These are phyloP conservation scores for Panulirus ornatus DNA, from an alignment of 1,140 invertebrate species.

Conservation along the genomic window DNA sequence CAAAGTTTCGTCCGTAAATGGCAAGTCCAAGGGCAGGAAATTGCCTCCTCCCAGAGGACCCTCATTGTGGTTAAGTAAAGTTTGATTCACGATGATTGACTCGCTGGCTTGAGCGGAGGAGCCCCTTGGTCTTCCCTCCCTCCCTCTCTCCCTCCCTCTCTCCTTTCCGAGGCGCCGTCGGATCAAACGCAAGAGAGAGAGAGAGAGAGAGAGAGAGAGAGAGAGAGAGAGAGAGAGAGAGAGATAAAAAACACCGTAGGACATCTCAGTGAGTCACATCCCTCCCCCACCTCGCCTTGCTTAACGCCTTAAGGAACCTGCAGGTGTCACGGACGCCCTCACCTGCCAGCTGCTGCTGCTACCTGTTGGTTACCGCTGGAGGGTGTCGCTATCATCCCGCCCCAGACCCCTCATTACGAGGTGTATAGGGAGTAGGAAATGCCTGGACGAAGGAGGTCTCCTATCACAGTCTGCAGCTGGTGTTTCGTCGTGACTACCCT, in stretches of 20 bases:
- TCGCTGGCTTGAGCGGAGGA: neutral
- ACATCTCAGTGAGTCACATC: neutral
- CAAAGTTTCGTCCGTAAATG: neutral
- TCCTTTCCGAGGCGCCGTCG: neutral
- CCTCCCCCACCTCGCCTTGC: neutral
- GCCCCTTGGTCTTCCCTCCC: too few relatives aligned
- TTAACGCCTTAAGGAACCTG: too few relatives aligned
- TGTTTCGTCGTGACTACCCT: neutral
- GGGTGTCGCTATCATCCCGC: too few relatives aligned
- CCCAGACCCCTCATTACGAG: too few relatives aligned
- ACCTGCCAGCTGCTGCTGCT: too few relatives aligned
- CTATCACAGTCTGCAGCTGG: neutral
- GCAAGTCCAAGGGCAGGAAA: neutral
- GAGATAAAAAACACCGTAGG: slow-evolving; percentile 4
- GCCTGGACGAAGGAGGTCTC: neutral
- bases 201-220: neutral
- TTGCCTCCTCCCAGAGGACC: neutral
- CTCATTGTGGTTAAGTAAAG: neutral
- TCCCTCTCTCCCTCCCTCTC: too few relatives aligned
- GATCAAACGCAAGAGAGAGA: neutral
- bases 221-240: slow-evolving; percentile 23
- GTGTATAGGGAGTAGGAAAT: neutral
- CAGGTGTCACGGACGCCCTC: too few relatives aligned
- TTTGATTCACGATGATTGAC: neutral
- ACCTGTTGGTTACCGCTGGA: too few relatives aligned